phyloP scores from a whole-genome alignment of 2,797 vertebrate genomes.

The Pipistrellus kuhlii region DNA sequence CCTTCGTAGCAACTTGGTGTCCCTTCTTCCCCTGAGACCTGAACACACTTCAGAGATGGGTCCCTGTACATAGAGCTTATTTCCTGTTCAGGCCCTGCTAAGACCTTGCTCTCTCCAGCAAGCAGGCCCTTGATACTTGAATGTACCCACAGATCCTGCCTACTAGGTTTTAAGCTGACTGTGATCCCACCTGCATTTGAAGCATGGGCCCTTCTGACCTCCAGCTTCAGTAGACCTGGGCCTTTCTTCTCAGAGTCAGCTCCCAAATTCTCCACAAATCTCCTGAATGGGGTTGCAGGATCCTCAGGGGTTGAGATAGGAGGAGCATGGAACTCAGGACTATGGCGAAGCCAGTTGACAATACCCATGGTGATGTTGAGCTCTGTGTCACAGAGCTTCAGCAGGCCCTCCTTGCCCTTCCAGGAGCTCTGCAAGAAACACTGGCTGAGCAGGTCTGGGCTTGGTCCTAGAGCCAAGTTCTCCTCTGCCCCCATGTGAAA shows the following conservation, averaged over 20 bases:
- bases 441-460: conserved; percentile 89
- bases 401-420: conserved; percentile 92
- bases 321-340: conserved; percentile 73
- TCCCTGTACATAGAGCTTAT: conserved; percentile 72
- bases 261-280: not conserved
- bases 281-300: not conserved
- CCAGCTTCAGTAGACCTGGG: not conserved
- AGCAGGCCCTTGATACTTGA: not conserved
- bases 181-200: not conserved
- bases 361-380: conserved; percentile 92
- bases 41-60: conserved; percentile 76
- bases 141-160: conserved; percentile 47
- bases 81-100: not conserved
- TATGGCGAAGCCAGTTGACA: conserved; percentile 90
- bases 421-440: conserved; percentile 90
- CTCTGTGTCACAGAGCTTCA: conserved; percentile 93
- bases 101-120: conserved; percentile 3
- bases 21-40: conserved; percentile 49
- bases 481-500: conserved; percentile 92
- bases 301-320: conserved; percentile 62
- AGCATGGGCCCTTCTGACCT: not conserved
- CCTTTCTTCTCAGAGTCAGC: not conserved
- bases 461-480: conserved; percentile 89
- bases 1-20: not conserved
- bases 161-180: not conserved